phyloP scores from a whole-genome alignment of 2,113 vertebrate genomes.

The human region DNA sequence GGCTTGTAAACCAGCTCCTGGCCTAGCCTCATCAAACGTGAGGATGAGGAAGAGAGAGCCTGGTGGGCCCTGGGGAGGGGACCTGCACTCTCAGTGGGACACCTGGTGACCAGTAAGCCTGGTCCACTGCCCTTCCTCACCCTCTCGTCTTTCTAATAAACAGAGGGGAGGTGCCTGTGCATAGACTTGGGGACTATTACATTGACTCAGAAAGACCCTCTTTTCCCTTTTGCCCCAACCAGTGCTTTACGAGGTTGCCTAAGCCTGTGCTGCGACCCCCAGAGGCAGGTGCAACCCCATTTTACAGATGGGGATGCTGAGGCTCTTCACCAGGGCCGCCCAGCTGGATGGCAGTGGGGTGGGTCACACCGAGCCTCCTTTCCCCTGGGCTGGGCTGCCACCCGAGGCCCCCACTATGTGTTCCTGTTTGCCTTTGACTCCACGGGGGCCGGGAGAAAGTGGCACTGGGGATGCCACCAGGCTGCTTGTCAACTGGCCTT shows the following conservation, averaged over 20 bases:
- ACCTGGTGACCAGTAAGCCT: neutral
- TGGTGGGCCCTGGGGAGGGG: neutral
- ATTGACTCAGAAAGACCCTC: neutral
- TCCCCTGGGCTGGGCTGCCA: neutral
- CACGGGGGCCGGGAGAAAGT: neutral
- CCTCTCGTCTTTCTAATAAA: neutral
- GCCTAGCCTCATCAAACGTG: neutral
- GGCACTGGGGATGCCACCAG: rapidly evolving
- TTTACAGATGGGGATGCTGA: neutral
- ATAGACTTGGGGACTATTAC: neutral
- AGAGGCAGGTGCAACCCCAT: neutral
- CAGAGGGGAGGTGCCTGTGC: too few relatives aligned
- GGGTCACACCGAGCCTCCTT: neutral
- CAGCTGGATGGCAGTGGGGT: neutral
- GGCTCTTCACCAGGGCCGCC: neutral
- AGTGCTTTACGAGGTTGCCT: neutral
- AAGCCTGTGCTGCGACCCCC: too few relatives aligned
- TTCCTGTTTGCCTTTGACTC: neutral
- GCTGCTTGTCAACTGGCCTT: neutral
- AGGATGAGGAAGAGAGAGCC: neutral
- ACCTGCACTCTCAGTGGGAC: neutral
- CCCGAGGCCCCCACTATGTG: rapidly evolving
- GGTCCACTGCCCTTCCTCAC: rapidly evolving
- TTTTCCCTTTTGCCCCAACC: neutral
- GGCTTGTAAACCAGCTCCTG: conserved; percentile 46